A percentile compares a stretch with the other conserved stretches of the same genome.
Evolutionary conservation across 2,113 vertebrate genomes (phyloP).

Genomic region (Crotophaga sulcirostris): DNA sequence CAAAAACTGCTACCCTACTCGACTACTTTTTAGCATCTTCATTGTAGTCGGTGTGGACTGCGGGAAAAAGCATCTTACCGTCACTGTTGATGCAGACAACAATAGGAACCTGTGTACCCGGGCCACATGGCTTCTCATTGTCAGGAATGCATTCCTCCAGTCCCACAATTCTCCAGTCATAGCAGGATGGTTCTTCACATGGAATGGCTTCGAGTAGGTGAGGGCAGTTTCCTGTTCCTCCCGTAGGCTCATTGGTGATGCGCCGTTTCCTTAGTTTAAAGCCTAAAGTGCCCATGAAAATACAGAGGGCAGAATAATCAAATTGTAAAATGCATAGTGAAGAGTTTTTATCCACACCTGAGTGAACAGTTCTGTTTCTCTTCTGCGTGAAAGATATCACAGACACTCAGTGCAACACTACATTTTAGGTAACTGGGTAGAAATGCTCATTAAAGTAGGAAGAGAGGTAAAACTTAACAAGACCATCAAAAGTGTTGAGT

Average conservation of each 20-base stretch:
- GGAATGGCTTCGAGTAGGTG: slow-evolving; percentile 93
- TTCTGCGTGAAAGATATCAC: background rate
- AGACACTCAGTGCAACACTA: background rate
- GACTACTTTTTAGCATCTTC: background rate
- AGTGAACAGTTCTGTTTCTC: background rate
- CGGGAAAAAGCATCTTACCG: slow-evolving; percentile 76
- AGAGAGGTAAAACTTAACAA: background rate
- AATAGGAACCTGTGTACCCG: slow-evolving; percentile 82
- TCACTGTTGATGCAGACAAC: slow-evolving; percentile 86
- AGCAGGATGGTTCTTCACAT: slow-evolving; percentile 92
- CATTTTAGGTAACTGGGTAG: background rate
- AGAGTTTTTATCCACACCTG: background rate
- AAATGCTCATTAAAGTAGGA: background rate
- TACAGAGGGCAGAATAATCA: background rate
- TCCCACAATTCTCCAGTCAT: slow-evolving; percentile 81
- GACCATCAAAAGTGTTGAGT: background rate
- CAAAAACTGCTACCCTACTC: background rate
- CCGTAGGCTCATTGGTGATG: slow-evolving; percentile 86
- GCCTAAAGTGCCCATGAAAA: slow-evolving; percentile 73
- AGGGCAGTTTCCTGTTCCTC: slow-evolving; percentile 87
- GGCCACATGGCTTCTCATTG: slow-evolving; percentile 83
- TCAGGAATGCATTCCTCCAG: slow-evolving; percentile 87
- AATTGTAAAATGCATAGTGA: background rate
- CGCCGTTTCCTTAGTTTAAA: slow-evolving; percentile 90
- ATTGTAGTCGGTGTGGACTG: background rate